A percentile compares a stretch with the other conserved stretches of the same genome.
Conservation (phyloP, 2,888 invertebrate species). For the Aphodius granarius region DNA sequence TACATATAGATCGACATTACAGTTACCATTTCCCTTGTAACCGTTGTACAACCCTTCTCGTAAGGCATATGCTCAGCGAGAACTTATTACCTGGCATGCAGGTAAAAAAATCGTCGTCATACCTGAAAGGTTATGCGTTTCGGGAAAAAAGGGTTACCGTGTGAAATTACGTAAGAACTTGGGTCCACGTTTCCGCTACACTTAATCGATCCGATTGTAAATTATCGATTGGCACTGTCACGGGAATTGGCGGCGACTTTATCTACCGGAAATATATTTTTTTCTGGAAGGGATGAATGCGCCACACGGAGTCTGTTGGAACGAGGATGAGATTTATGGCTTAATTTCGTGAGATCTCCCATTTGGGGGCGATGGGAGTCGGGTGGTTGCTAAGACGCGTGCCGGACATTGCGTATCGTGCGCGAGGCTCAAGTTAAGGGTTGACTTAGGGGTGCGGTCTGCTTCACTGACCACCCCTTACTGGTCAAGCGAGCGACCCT, state of each 20-base stretch:
- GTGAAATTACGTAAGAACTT: neutral
- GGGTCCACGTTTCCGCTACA: constrained; percentile 44
- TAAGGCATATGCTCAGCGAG: neutral
- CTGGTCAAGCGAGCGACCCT: constrained; percentile 43
- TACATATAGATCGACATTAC: neutral
- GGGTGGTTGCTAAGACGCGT: constrained; percentile 36
- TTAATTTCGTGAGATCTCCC: constrained; percentile 13
- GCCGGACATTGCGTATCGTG: constrained; percentile 32
- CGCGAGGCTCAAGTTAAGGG: constrained; percentile 20
- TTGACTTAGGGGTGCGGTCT: constrained; percentile 43
- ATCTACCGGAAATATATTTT: constrained; percentile 42
- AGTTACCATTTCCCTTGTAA: neutral
- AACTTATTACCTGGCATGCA: neutral
- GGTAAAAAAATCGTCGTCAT: neutral
- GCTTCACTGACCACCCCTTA: constrained; percentile 49
- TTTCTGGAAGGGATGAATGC: constrained; percentile 9
- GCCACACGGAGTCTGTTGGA: neutral
- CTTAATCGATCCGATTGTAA: constrained; percentile 43
- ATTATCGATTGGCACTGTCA: constrained; percentile 40
- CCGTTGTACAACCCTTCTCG: neutral
- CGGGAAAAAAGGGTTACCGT: neutral
- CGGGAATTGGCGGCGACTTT: constrained; percentile 36
- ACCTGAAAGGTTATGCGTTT: neutral
- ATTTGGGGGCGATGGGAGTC: neutral
- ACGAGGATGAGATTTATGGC: constrained; percentile 14